Conservation (phyloP, 30 jellyfish, hydroid and myxozoan genomes). For the Sanderia malayensis region DNA sequence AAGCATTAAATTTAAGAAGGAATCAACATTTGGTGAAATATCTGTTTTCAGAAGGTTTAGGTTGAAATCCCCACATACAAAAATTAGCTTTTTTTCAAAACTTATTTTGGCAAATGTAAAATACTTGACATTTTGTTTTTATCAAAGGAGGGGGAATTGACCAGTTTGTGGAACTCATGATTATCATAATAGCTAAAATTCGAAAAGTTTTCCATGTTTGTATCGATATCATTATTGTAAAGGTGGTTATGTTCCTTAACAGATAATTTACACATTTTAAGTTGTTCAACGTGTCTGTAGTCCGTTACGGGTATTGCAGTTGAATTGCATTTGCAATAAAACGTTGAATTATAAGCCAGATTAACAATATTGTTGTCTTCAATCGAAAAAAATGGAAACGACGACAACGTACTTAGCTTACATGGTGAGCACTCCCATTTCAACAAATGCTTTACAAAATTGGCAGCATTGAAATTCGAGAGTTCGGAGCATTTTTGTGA, state of each 20-base stretch:
- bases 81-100: background rate
- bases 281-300: background rate
- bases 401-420: background rate
- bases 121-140: background rate
- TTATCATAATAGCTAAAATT: background rate
- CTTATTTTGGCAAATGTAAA: background rate
- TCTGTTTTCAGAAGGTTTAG: background rate
- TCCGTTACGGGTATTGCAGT: background rate
- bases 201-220: no score
- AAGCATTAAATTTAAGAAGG: background rate
- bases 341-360: background rate
- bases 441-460: background rate
- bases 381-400: background rate
- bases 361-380: background rate
- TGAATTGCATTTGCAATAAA: background rate
- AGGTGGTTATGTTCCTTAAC: background rate
- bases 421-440: background rate
- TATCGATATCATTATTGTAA: background rate
- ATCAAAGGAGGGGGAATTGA: background rate
- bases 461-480: background rate
- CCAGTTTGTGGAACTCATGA: background rate
- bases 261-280: background rate
- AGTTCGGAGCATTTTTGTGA: background rate
- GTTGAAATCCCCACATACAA: background rate
- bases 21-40: background rate